Evolutionary conservation across 1,140 invertebrate species (phyloP).

Genomic region (Bacillus rossius): DNA sequence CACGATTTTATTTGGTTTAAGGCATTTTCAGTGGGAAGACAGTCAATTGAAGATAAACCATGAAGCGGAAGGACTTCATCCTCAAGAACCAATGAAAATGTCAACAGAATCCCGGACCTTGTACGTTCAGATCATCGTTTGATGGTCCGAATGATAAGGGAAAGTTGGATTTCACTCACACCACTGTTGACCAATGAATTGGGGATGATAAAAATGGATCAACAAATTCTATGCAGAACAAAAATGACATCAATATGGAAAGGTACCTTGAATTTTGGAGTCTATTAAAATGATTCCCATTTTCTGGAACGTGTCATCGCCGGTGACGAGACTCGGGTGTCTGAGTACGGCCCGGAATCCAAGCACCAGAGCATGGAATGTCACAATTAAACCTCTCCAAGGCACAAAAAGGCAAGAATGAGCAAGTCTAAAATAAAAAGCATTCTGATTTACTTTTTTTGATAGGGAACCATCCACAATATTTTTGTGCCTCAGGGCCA

Average conservation of each 20-base stretch:
- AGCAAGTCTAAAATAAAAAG: slow-evolving; percentile 17
- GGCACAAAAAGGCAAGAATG: slow-evolving; percentile 19
- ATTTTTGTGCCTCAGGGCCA: slow-evolving; percentile 17
- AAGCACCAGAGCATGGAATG: slow-evolving; percentile 28
- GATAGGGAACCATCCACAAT: slow-evolving; percentile 20
- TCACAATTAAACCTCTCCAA: slow-evolving; percentile 6
- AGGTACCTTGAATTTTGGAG: slow-evolving; percentile 13
- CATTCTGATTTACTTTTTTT: slow-evolving; percentile 22
- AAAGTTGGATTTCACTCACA: slow-evolving; percentile 15
- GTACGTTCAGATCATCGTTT: too few species aligned
- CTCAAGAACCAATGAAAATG: slow-evolving; percentile 19
- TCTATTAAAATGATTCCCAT: slow-evolving; percentile 15
- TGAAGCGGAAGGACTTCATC: slow-evolving; percentile 17
- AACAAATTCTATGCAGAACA: slow-evolving; percentile 21
- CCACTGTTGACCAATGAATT: slow-evolving; percentile 25
- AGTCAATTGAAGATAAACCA: slow-evolving; percentile 17
- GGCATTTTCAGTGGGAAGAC: slow-evolving; percentile 21
- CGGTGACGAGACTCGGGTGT: slow-evolving; percentile 29
- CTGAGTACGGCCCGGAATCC: slow-evolving; percentile 29
- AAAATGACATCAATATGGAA: slow-evolving; percentile 17
- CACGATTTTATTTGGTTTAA: slow-evolving; percentile 15
- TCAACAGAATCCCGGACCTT: slow-evolving; percentile 16
- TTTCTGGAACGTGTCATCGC: too few species aligned
- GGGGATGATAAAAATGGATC: slow-evolving; percentile 12
- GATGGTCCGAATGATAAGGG: slow-evolving; percentile 11